Base-by-base conservation (phyloP, 2,888 invertebrate species). In the Pammene fasciana region DNA sequence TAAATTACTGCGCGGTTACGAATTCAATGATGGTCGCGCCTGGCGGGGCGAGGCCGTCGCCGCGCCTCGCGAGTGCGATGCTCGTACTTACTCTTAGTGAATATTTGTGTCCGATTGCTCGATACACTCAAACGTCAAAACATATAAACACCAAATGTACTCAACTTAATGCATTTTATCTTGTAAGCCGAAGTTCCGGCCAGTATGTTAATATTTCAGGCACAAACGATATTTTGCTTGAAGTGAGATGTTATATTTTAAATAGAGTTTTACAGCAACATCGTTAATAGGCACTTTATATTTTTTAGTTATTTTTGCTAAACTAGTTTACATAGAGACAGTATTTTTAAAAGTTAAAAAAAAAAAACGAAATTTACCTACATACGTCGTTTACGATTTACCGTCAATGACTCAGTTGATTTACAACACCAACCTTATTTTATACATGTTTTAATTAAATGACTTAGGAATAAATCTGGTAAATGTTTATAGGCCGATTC, bases 101-200 rank as follows among this genome's bases (percentile, higher is more conserved):
- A 87, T 86, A 84, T 88, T 88, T 86, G 88, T 90, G 88, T 86
- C 87, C 85, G 86, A 85, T 86, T 85, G 83, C 84, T 87, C 82
- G 85, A 86, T 85, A 85, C 86, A 86, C 85, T 85, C 83, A 81
- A 86, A 84, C 85, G 85, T 85, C 83, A 81, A 86, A 84, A 85
- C 82, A 85, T 89, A 86, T 83, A 87, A 88, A 90, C 91, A 91
- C 90, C 90, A 90, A 89, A 81, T 84, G 79, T 82, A 84, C 79
- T 82, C 75, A 75, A 82, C 76, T 80, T 81, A 81, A 50, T 79
- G 78, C 76, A 82, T 83, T 81, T 82, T 83, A 81, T 82, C 80
- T 85, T 80, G 79, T 86, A 85, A 86, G 87, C 89, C 89, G 89
- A 86, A 79, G 82, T 85, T 88, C 87, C 88, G 88, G 89, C 89